Base-by-base conservation (phyloP, 2,797 vertebrate species). In the Parambassis ranga region DNA sequence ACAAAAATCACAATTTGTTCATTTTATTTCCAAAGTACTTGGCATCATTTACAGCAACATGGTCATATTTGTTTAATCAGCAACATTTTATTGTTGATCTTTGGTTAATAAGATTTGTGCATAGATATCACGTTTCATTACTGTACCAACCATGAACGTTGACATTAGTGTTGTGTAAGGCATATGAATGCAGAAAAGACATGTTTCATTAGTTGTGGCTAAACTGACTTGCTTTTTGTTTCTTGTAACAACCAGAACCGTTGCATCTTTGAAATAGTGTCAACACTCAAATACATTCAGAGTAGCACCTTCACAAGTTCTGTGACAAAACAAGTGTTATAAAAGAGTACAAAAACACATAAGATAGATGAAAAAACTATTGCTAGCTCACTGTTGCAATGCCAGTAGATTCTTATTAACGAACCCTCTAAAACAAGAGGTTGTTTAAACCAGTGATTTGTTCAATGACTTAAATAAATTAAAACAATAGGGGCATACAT, bases 401-500 rank as follows among this genome's bases (percentile, higher is more conserved):
- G 27, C 35, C 26, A 48, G 61, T 47, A 59, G 59, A 65, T 51
- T 15, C 8, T 58, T 23, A 14, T 52, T n/a, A 53, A 32, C 3
- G 60, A 60, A 69, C 64, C 48, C 42, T 66, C 49, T 36, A 27
- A 64, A 44, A 69, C 56, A 53, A 49, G 53, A 65, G 52, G 43
- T 19, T 28, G 36, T 41, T 65, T 51, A 48, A 72, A 71, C 52
- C 59, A 76, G 51, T 75, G 63, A 60, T 66, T 48, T 36, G 48
- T 77, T 73, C 56, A 83, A 74, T 49, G 41, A 70, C 57, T 82
- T 71, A 22, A 88, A 88, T 89, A 89, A 84, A 86, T 87, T 76
- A 81, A 79, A 73, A 72, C 70, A 81, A 69, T 24, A 44, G 60
- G 46, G 65, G 52, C 31, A 42, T 68, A 57, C 36, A 79, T 23